phyloP scores from a whole-genome alignment of 1,140 invertebrate genomes.

The Ceratosolen solmsi region DNA sequence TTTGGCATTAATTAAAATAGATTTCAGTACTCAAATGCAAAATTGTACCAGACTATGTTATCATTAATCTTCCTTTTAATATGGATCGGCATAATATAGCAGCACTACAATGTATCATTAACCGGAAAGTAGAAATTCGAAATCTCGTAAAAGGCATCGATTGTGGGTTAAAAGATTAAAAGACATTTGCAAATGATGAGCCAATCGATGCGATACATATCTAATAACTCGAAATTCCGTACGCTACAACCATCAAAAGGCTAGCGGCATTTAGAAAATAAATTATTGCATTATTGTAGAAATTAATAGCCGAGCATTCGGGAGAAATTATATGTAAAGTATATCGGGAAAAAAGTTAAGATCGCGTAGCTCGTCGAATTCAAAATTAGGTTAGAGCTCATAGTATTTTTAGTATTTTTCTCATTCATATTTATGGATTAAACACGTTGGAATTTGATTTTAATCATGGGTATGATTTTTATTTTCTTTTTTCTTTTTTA shows the following conservation, averaged over 20 bases:
- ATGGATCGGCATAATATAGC: background rate
- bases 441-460: background rate
- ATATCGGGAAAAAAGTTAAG: background rate
- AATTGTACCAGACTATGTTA: background rate
- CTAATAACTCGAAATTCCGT: conserved; percentile 13
- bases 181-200: background rate
- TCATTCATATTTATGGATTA: background rate
- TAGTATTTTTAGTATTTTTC: background rate
- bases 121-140: conserved; percentile 5
- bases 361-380: background rate
- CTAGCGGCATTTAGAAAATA: conserved; percentile 10
- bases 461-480: background rate
- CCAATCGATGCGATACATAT: conserved; percentile 4
- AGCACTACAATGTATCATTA: background rate
- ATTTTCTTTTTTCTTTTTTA: background rate
- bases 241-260: background rate
- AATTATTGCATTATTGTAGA: conserved; percentile 11
- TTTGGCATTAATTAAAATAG: background rate
- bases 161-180: background rate
- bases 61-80: background rate
- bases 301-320: background rate
- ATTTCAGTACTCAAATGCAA: background rate
- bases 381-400: conserved; percentile 25
- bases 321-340: conserved; percentile 29
- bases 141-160: conserved; percentile 25